Conservation (phyloP, 2,113 vertebrate species). For the Sisor rabdophorus region DNA sequence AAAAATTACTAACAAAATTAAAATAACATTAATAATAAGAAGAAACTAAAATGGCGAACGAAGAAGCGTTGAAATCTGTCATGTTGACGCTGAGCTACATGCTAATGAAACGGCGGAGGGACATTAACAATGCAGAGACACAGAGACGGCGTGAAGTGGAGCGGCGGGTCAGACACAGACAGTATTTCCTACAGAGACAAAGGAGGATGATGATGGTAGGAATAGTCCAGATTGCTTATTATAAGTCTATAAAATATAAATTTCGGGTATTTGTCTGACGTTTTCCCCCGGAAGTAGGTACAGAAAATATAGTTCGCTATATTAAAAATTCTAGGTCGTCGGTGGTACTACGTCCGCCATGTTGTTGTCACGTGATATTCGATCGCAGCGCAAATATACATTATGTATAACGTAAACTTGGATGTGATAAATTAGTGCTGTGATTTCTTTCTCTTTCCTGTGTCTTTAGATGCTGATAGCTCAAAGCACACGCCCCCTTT, state of each 20-base stretch:
- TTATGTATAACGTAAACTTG: too few relatives aligned
- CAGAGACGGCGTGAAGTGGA: constrained; percentile 67
- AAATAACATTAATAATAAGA: not conserved
- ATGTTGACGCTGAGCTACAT: constrained; percentile 68
- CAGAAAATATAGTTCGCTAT: too few relatives aligned
- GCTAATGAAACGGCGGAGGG: constrained; percentile 69
- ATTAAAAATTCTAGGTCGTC: too few relatives aligned
- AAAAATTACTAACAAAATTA: too few relatives aligned
- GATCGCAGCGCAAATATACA: too few relatives aligned
- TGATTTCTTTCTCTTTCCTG: not conserved
- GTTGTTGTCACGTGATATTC: too few relatives aligned
- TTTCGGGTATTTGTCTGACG: too few relatives aligned
- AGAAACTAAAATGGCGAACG: constrained; percentile 51
- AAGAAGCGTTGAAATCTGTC: constrained; percentile 56
- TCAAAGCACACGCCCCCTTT: constrained; percentile 55
- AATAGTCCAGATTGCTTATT: not conserved
- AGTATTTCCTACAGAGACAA: constrained; percentile 76
- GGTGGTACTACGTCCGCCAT: too few relatives aligned
- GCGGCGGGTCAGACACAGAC: constrained; percentile 67
- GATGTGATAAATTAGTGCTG: not conserved
- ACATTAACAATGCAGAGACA: constrained; percentile 53
- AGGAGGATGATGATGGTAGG: constrained; percentile 56
- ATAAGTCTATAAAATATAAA: too few relatives aligned
- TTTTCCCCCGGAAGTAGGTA: too few relatives aligned
- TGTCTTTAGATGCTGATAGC: constrained; percentile 64